A percentile compares a stretch with the other conserved stretches of the same genome.
These are phyloP conservation scores for Fukomys damarensis DNA, from an alignment of 2,113 vertebrate genomes.

Conservation along the genomic window DNA sequence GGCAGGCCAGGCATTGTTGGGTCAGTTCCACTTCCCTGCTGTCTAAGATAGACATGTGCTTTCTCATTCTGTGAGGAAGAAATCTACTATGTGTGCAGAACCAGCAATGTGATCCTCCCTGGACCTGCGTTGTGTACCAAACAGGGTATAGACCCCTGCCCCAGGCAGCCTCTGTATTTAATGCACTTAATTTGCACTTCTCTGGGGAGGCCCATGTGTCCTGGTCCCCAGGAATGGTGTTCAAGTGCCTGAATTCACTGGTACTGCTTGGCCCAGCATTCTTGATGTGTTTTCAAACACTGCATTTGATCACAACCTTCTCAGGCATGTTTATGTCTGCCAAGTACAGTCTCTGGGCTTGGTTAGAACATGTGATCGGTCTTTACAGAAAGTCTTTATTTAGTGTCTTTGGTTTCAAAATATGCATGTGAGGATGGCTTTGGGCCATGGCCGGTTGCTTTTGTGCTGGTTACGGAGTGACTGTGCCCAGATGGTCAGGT, in stretches of 20 bases:
- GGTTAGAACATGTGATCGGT: background rate
- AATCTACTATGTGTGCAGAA: background rate
- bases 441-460: background rate
- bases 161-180: background rate
- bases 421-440: background rate
- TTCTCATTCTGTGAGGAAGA: background rate
- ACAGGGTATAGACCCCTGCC: background rate
- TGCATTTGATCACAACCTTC: background rate
- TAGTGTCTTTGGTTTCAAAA: background rate
- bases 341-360: background rate
- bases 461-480: background rate
- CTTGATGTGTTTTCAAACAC: background rate
- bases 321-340: background rate
- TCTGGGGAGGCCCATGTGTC: background rate
- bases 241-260: background rate
- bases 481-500: background rate
- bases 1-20: rapidly evolving
- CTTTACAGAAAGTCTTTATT: background rate
- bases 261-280: rapidly evolving
- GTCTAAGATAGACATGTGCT: rapidly evolving
- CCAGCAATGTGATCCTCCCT: too few species aligned
- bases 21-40: background rate
- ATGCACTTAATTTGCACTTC: background rate
- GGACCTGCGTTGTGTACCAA: rapidly evolving
- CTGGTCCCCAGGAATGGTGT: background rate